phyloP scores from a whole-genome alignment of 2,797 vertebrate species.

The Crenichthys baileyi region DNA sequence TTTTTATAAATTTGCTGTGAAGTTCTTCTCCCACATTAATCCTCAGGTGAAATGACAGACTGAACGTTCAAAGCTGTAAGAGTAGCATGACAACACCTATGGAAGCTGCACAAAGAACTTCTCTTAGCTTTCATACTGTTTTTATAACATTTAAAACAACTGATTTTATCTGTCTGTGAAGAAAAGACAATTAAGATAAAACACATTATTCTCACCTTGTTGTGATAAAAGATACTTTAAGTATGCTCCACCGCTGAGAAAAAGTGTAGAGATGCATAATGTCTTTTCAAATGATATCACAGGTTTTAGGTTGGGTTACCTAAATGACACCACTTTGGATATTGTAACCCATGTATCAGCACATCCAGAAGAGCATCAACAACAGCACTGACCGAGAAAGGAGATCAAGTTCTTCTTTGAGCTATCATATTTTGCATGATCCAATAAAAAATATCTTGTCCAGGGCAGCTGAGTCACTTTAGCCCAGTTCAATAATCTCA shows the following conservation, averaged over 20 bases:
- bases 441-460: conserved; percentile 52
- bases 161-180: background rate
- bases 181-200: background rate
- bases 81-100: background rate
- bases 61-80: background rate
- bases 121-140: background rate
- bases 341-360: conserved; percentile 59
- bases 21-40: conserved; percentile 17
- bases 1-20: background rate
- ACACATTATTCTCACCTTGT: background rate
- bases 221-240: background rate
- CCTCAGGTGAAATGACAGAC: background rate
- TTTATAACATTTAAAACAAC: background rate
- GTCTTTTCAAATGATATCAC: conserved; percentile 16
- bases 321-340: conserved; percentile 45
- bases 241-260: background rate
- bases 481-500: conserved; percentile 60
- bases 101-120: background rate
- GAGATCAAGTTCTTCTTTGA: conserved; percentile 60
- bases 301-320: conserved; percentile 56
- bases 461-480: conserved; percentile 47
- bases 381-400: conserved; percentile 42
- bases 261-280: background rate
- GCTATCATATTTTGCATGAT: conserved; percentile 73
- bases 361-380: conserved; percentile 53